A percentile compares a stretch with the other conserved stretches of the same genome.
Evolutionary conservation across 2,888 invertebrate species (phyloP).

Genomic region (Polydesmus complanatus): DNA sequence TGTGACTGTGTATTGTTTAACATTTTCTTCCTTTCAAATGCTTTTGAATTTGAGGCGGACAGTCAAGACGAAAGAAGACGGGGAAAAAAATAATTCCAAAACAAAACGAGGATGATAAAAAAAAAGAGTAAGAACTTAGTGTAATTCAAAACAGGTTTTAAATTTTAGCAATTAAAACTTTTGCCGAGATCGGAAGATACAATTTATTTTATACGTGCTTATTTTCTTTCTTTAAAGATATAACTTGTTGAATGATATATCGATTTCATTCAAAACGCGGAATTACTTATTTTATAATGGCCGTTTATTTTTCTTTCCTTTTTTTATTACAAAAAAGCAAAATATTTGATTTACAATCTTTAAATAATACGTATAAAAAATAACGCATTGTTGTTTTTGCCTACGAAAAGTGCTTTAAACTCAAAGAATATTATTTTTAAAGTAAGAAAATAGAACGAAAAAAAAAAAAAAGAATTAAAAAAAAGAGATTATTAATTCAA

Average conservation of each 20-base stretch:
- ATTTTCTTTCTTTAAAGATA: not conserved
- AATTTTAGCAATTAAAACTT: not conserved
- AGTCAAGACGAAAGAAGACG: not conserved
- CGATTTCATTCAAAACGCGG: not conserved
- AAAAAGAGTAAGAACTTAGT: too few species aligned
- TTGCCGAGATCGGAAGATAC: not conserved
- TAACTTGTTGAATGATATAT: not conserved
- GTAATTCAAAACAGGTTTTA: not conserved
- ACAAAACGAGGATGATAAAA: not conserved
- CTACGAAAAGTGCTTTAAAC: too few species aligned
- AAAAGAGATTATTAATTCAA: too few species aligned
- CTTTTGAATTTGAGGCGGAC: too few species aligned
- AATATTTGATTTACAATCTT: too few species aligned
- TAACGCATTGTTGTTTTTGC: too few species aligned
- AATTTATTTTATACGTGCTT: not conserved
- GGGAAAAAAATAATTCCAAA: not conserved
- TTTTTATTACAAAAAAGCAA: too few species aligned
- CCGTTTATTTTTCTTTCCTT: too few species aligned
- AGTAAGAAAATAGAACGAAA: too few species aligned
- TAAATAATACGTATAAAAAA: too few species aligned
- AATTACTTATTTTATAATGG: not conserved
- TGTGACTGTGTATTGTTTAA: not conserved
- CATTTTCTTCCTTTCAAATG: not conserved
- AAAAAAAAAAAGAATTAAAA: too few species aligned
- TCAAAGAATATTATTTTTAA: too few species aligned